Evolutionary conservation across 2,113 vertebrate species (phyloP).

Genomic region (Neolamprologus fasciatus): DNA sequence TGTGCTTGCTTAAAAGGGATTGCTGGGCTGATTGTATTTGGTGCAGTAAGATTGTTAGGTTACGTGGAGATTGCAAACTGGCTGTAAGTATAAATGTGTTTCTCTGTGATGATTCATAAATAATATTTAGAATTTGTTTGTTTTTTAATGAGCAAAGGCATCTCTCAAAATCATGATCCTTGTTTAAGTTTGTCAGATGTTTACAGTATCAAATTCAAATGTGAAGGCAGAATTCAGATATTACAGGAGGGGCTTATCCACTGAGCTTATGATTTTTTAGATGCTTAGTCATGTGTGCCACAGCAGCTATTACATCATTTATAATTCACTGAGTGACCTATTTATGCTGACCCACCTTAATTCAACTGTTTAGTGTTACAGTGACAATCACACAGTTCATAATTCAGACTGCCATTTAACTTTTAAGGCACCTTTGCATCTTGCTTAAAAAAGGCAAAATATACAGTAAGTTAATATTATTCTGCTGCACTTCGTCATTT

Average conservation of each 20-base stretch:
- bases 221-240: background rate
- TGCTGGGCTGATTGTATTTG: background rate
- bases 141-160: background rate
- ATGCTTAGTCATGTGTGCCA: background rate
- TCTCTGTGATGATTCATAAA: background rate
- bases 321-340: background rate
- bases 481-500: background rate
- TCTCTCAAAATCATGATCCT: background rate
- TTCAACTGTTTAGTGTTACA: background rate
- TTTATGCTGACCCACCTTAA: background rate
- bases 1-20: background rate
- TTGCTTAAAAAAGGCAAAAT: background rate
- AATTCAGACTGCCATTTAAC: background rate
- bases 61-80: background rate
- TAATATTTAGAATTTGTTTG: background rate
- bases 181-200: background rate
- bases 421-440: background rate
- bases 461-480: background rate
- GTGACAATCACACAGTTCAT: background rate
- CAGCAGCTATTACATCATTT: conserved; percentile 10
- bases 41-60: background rate
- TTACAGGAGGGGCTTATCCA: background rate
- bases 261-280: background rate
- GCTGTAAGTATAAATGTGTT: background rate
- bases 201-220: background rate